These are phyloP conservation scores for Subacronicta megacephala DNA, from an alignment of 2,888 invertebrate species.

Conservation along the genomic window DNA sequence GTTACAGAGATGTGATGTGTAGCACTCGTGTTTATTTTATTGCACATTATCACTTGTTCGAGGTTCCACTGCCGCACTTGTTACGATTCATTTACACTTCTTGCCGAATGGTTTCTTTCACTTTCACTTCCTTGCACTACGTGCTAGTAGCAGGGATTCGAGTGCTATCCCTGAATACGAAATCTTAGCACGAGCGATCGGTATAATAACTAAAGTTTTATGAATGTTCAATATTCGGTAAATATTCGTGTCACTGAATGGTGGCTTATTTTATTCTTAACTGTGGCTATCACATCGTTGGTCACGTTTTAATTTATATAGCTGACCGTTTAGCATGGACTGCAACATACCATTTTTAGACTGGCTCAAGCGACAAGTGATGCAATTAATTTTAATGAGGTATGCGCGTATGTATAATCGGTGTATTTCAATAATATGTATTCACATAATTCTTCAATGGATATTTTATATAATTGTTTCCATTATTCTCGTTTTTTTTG, in stretches of 20 bases:
- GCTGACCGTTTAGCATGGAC: constrained; percentile 36
- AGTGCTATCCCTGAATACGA: constrained; percentile 15
- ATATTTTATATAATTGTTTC: constrained; percentile 28
- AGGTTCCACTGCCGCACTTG: constrained; percentile 17
- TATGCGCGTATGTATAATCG: constrained; percentile 31
- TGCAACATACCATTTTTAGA: constrained; percentile 52
- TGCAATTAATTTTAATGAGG: constrained; percentile 48
- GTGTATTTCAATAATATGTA: constrained; percentile 37
- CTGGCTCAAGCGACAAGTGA: constrained; percentile 37
- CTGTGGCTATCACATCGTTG: constrained; percentile 25
- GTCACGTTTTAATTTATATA: constrained; percentile 52
- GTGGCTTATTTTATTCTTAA: constrained; percentile 11
- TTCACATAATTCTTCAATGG: constrained; percentile 20
- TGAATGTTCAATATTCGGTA: background rate
- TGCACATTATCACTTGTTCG: constrained; percentile 59
- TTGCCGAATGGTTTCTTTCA: constrained; percentile 37
- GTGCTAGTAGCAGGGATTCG: constrained; percentile 11
- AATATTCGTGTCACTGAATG: background rate
- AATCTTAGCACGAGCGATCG: constrained; percentile 2
- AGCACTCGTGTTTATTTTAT: constrained; percentile 67
- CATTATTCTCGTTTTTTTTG: constrained; percentile 1
- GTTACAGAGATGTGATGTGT: constrained; percentile 63
- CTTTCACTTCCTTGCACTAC: constrained; percentile 40
- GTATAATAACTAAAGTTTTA: background rate
- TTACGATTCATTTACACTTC: constrained; percentile 38